Conservation (phyloP, 2,797 vertebrate genomes). For the Erethizon dorsatum region DNA sequence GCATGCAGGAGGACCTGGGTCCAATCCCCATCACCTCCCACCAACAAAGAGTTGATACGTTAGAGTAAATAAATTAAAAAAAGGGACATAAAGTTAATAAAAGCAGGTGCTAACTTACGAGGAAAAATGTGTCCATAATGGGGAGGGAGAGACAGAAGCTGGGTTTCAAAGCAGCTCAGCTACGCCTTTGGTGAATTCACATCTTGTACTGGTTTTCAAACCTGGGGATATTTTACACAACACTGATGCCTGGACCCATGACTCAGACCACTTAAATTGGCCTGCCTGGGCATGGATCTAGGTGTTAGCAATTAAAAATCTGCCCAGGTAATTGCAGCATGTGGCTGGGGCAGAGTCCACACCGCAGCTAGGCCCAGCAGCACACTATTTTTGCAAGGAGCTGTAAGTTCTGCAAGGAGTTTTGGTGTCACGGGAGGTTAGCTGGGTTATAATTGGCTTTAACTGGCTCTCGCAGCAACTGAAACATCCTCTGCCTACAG, state of each 20-base stretch:
- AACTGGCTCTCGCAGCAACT: constrained; percentile 78
- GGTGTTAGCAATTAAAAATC: background rate
- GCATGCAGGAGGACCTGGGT: background rate
- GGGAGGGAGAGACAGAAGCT: background rate
- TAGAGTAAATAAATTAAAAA: background rate
- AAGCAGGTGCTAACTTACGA: background rate
- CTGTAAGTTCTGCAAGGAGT: constrained; percentile 78
- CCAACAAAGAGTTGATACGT: background rate
- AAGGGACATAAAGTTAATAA: constrained; percentile 2
- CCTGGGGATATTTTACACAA: background rate
- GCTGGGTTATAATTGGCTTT: constrained; percentile 83
- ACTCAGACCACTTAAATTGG: background rate
- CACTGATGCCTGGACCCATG: background rate
- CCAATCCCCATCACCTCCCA: too few relatives aligned
- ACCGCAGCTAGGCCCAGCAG: background rate
- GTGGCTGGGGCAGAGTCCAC: background rate
- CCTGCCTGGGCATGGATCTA: too few relatives aligned
- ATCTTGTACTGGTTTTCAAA: background rate
- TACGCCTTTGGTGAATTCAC: background rate
- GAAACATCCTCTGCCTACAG: constrained; percentile 75
- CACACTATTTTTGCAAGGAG: constrained; percentile 74
- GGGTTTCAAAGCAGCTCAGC: background rate
- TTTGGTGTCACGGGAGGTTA: constrained; percentile 80
- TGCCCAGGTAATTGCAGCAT: background rate
- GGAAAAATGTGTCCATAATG: background rate